A percentile compares a stretch with the other conserved stretches of the same genome.
Conservation (phyloP, 2,797 vertebrate species). For the Scolopax rusticola region DNA sequence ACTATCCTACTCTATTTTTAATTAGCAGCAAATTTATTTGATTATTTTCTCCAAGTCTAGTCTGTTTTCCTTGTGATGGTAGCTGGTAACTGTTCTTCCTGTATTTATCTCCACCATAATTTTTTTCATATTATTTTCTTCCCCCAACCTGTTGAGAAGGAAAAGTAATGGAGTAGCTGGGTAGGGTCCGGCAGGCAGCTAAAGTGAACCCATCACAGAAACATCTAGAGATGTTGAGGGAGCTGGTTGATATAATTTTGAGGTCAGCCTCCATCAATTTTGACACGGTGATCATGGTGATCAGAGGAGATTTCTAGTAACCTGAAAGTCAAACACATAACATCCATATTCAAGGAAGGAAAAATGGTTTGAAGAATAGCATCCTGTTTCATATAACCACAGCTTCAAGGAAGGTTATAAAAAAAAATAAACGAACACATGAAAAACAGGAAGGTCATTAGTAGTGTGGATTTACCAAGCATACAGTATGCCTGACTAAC, state of each 20-base stretch:
- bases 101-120: not conserved
- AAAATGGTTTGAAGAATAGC: not conserved
- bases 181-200: not conserved
- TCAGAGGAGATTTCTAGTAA: not conserved
- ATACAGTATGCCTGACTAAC: not conserved
- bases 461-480: not conserved
- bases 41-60: not conserved
- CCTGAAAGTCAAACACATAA: not conserved
- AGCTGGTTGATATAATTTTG: not conserved
- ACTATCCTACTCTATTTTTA: not conserved
- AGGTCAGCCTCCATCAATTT: not conserved
- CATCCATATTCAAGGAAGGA: not conserved
- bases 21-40: not conserved
- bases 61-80: not conserved
- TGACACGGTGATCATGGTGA: not conserved
- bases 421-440: not conserved
- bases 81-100: not conserved
- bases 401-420: not conserved
- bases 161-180: not conserved
- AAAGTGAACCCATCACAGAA: not conserved
- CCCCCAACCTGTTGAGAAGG: not conserved
- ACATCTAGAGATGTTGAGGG: not conserved
- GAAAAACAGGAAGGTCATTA: not conserved
- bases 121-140: not conserved
- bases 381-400: not conserved